Conservation (phyloP, 2,888 invertebrate species). For the Empis stercorea region DNA sequence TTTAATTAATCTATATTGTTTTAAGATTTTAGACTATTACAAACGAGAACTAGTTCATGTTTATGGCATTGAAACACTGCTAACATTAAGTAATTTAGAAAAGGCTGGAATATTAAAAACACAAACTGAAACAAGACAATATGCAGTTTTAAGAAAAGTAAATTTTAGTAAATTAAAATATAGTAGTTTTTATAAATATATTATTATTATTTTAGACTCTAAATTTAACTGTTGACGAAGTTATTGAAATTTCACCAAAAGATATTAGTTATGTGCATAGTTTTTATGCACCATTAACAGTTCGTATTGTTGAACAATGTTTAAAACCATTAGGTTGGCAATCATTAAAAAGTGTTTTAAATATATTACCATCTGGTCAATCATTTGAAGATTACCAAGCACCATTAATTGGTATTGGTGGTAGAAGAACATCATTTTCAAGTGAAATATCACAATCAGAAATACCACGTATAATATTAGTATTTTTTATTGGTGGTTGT, state of each 20-base stretch:
- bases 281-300: slow-evolving; percentile 86
- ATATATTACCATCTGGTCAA: slow-evolving; percentile 64
- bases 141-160: slow-evolving; percentile 63
- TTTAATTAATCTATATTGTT: slow-evolving; percentile 43
- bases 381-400: slow-evolving; percentile 53
- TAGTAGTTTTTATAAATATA: too few species aligned
- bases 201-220: slow-evolving; percentile 42
- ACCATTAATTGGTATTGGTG: slow-evolving; percentile 41
- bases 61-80: slow-evolving; percentile 73
- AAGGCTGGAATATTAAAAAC: slow-evolving; percentile 67
- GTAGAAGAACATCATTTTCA: slow-evolving; percentile 43
- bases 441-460: slow-evolving; percentile 42
- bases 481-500: slow-evolving; percentile 94
- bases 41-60: slow-evolving; percentile 65
- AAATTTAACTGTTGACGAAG: slow-evolving; percentile 77
- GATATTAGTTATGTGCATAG: slow-evolving; percentile 88
- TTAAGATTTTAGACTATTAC: slow-evolving; percentile 46
- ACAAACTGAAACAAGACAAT: slow-evolving; percentile 60
- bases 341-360: slow-evolving; percentile 68
- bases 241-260: slow-evolving; percentile 65
- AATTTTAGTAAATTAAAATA: neutral
- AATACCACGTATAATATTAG: slow-evolving; percentile 53
- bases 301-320: slow-evolving; percentile 71
- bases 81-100: slow-evolving; percentile 75
- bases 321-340: slow-evolving; percentile 64